Evolutionary conservation across 2,113 vertebrate genomes (phyloP), one percentile per base, ranked within the genome.

Genomic region (Varanus salvator): DNA sequence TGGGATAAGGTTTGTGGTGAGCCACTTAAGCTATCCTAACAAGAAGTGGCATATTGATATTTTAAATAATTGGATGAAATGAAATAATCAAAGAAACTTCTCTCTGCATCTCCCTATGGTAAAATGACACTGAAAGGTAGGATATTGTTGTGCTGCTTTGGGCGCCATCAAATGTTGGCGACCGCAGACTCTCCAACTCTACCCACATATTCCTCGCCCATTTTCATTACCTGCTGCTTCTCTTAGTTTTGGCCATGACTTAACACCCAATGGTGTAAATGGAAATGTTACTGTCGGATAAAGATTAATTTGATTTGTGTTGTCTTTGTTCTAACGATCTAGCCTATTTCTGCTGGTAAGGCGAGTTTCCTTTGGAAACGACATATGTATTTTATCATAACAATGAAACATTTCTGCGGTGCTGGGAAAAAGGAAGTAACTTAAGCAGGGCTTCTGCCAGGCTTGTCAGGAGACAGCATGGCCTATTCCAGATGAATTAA

Each of bases 191-290:
- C 38, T 44, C 38, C 96, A 97, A 97, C 97, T 96, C 97, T 94
- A 97, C 95, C 90, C 87, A 94, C 97, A 97, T 95, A 97, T 96
- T 97, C 96, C 95, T 96, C 97, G 97, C 96, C 97, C 97, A 97
- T 97, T 96, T 97, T 97, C 98, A 98, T 98, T 97, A 98, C 98
- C 97, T 98, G 97, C 97, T 98, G 97, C 97, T 97, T 97, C 98
- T 98, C 98, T 97, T 97, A 96, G 95, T 97, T 98, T 98, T 97
- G 97, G 97, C 97, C 97, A 96, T 95, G 97, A 96, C 94, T 97
- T 97, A 96, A 96, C 96, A 97, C 95, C 97, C 95, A 96, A 93
- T 96, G 97, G 97, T 97, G 96, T 97, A 98, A 98, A 98, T 97
- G 96, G 97, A 97, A 98, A 97, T 97, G 96, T 97, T 97, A 95